phyloP scores from a whole-genome alignment of 2,797 vertebrate genomes.

The Nyctalus aviator region DNA sequence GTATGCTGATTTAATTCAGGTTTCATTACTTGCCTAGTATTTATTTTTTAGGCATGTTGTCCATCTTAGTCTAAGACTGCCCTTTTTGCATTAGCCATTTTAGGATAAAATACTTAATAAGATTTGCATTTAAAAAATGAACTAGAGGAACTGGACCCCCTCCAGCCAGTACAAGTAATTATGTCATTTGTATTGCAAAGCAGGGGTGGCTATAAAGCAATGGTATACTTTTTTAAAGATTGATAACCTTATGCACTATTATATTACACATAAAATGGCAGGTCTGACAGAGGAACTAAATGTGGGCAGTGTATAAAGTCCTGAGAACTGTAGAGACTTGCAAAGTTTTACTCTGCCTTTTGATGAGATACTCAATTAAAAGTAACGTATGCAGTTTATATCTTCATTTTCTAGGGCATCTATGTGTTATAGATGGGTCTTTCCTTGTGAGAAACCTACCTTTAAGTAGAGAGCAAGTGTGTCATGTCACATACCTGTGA shows the following conservation, averaged over 20 bases:
- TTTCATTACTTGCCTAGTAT: conserved; percentile 86
- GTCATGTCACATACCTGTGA: background rate
- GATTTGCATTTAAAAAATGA: conserved; percentile 92
- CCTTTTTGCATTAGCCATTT: conserved; percentile 88
- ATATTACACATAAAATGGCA: conserved; percentile 83
- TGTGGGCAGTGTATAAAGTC: conserved; percentile 76
- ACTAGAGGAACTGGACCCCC: conserved; percentile 86
- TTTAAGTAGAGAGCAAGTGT: background rate
- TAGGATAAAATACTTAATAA: conserved; percentile 90
- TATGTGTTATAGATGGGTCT: background rate
- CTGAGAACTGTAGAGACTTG: background rate
- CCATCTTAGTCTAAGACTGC: conserved; percentile 86
- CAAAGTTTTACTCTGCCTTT: conserved; percentile 58
- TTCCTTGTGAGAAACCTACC: background rate
- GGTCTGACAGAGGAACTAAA: conserved; percentile 76
- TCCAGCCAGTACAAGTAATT: conserved; percentile 90
- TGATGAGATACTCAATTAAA: background rate
- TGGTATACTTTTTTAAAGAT: conserved; percentile 86
- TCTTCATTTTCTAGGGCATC: conserved; percentile 19
- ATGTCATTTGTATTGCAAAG: conserved; percentile 91
- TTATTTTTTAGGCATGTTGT: conserved; percentile 87
- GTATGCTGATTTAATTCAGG: conserved; percentile 85
- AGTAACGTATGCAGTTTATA: background rate
- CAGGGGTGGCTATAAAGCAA: conserved; percentile 86
- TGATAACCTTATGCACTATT: conserved; percentile 84